These are phyloP conservation scores for Alca torda DNA, from an alignment of 2,797 vertebrate genomes.

Conservation along the genomic window DNA sequence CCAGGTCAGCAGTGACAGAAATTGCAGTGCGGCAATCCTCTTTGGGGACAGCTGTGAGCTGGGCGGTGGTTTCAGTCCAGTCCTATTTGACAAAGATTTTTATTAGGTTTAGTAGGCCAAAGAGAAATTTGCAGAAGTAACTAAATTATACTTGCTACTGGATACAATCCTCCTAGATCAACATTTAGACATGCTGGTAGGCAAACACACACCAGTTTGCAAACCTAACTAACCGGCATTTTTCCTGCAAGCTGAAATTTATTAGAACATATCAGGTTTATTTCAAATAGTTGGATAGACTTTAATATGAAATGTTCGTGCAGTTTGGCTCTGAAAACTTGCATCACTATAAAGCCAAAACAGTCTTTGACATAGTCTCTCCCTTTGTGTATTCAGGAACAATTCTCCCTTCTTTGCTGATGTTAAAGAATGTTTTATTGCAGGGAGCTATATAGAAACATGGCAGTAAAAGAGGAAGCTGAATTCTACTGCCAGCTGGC, in stretches of 20 bases:
- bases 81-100: background rate
- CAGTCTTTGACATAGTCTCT: background rate
- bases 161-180: background rate
- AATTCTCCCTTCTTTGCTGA: background rate
- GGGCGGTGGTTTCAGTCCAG: background rate
- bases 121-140: slow-evolving; percentile 27
- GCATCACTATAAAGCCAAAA: background rate
- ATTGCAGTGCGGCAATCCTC: background rate
- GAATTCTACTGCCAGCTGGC: background rate
- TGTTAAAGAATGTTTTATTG: background rate
- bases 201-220: background rate
- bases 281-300: background rate
- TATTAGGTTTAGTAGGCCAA: background rate
- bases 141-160: background rate
- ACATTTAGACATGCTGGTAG: background rate
- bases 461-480: background rate
- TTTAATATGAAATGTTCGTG: background rate
- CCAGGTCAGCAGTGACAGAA: background rate
- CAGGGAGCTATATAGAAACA: background rate
- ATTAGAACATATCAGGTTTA: background rate
- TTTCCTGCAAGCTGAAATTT: background rate
- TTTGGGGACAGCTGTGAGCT: background rate
- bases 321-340: background rate
- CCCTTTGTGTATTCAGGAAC: background rate
- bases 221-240: background rate